Conservation (phyloP, 2,888 invertebrate species). For the Xylota sylvarum region DNA sequence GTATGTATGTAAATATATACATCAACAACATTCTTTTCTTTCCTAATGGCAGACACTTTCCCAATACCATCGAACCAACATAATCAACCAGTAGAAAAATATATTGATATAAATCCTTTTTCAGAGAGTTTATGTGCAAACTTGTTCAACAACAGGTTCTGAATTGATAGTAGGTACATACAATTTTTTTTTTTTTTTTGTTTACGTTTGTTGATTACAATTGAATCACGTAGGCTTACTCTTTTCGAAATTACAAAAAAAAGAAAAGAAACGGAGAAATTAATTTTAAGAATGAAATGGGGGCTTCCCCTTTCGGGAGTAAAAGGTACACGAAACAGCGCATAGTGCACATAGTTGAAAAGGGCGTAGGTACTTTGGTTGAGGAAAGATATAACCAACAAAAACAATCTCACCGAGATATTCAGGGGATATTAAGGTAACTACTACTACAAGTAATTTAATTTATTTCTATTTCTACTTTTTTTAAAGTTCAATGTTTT, state of each 20-base stretch:
- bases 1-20: no score
- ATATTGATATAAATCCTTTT: not conserved
- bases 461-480: not conserved
- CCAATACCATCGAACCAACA: not conserved
- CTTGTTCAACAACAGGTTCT: conserved; percentile 66
- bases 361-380: conserved; percentile 69
- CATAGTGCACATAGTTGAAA: conserved; percentile 64
- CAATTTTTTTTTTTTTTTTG: conserved; percentile 70
- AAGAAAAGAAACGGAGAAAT: conserved; percentile 23
- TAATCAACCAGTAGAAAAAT: not conserved
- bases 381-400: conserved; percentile 13
- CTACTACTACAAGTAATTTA: conserved; percentile 15
- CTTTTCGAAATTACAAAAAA: conserved; percentile 38
- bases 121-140: conserved; percentile 9
- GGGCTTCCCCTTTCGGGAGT: conserved; percentile 6
- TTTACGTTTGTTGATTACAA: conserved; percentile 73
- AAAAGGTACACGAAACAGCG: conserved; percentile 35
- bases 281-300: conserved; percentile 70
- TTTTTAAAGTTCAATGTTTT: conserved; percentile 58
- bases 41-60: conserved; percentile 8
- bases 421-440: conserved; percentile 44
- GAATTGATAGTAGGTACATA: conserved; percentile 54
- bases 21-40: not conserved
- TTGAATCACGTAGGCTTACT: conserved; percentile 65
- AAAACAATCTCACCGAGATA: conserved; percentile 18